Percentiles rank a stretch among this genome's conserved stretches.
Conservation (phyloP, 2,113 vertebrate genomes). For the Anser cygnoides region DNA sequence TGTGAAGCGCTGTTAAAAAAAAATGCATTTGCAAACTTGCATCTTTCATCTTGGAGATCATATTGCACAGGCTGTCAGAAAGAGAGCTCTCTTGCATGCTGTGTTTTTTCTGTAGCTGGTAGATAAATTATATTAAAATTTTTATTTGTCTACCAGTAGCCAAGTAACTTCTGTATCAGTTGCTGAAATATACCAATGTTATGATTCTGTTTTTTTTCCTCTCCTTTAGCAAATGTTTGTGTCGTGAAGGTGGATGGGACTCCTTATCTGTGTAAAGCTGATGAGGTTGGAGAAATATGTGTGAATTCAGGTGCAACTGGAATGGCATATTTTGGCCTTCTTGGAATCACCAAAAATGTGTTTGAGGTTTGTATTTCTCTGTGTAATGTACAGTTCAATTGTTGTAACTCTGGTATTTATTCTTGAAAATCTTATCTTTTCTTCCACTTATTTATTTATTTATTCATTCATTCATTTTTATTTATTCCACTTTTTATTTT, state of each 20-base stretch:
- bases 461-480: neutral
- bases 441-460: neutral
- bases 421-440: neutral
- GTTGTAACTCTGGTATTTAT: neutral
- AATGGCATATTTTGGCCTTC: slow-evolving; percentile 89
- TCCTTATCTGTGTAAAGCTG: slow-evolving; percentile 90
- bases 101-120: neutral
- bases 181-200: neutral
- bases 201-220: neutral
- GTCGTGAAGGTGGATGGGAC: slow-evolving; percentile 91
- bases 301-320: slow-evolving; percentile 87
- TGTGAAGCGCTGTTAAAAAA: neutral
- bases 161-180: neutral
- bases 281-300: slow-evolving; percentile 95
- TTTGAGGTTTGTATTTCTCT: slow-evolving; percentile 86
- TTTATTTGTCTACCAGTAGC: neutral
- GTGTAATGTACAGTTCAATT: neutral
- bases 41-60: neutral
- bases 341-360: slow-evolving; percentile 91
- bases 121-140: neutral
- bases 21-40: neutral
- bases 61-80: neutral
- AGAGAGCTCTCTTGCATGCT: neutral
- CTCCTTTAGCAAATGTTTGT: slow-evolving; percentile 83
- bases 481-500: neutral